Conservation (phyloP, 2,113 vertebrate species). For the Lagenorhynchus albirostris region DNA sequence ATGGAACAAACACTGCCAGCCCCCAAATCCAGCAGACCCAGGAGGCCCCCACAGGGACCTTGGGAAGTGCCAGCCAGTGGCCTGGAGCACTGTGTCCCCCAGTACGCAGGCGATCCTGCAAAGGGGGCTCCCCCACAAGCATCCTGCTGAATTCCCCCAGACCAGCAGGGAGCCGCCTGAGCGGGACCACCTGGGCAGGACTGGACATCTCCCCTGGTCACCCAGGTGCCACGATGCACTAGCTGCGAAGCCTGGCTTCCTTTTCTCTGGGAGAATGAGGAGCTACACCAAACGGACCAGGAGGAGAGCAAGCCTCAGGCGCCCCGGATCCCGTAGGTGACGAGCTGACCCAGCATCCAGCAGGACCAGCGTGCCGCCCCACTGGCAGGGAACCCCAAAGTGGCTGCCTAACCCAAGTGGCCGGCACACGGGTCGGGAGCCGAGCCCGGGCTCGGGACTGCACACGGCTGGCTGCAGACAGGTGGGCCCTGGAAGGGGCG, state of each 20-base stretch:
- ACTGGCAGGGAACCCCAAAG: not conserved
- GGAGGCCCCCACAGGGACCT: not conserved
- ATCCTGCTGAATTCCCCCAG: not conserved
- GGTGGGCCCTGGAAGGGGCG: not conserved
- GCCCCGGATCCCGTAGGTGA: no score
- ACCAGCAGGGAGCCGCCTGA: not conserved
- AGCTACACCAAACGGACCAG: no score
- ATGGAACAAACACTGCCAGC: not conserved
- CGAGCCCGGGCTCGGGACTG: not conserved
- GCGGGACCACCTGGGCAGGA: not conserved
- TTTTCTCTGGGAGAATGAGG: not conserved
- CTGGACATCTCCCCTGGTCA: not conserved
- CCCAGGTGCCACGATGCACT: not conserved
- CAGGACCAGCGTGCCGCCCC: not conserved
- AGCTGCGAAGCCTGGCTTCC: not conserved
- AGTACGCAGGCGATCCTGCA: not conserved
- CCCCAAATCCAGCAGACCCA: not conserved
- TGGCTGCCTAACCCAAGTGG: not conserved
- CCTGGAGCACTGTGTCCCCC: not conserved
- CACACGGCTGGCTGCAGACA: not conserved
- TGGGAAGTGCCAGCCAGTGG: not conserved
- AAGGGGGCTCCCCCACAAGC: not conserved
- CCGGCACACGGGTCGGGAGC: not conserved
- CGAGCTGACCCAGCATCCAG: not conserved
- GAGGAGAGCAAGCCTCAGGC: not conserved